These are phyloP conservation scores for Deilephila elpenor DNA, from an alignment of 2,888 invertebrate species.

Conservation along the genomic window DNA sequence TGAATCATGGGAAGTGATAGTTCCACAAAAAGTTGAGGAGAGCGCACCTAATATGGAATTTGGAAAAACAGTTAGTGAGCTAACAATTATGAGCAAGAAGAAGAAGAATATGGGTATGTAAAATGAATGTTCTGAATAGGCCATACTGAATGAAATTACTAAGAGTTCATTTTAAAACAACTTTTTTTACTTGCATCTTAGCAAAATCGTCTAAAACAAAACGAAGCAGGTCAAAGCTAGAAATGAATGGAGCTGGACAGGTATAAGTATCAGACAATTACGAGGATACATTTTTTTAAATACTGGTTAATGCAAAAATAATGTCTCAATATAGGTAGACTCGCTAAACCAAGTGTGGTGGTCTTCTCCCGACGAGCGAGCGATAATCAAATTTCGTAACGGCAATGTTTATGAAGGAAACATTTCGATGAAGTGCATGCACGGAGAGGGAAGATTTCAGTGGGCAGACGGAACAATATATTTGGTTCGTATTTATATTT, in stretches of 20 bases:
- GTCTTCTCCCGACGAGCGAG: slow-evolving; percentile 74
- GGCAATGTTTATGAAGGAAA: slow-evolving; percentile 84
- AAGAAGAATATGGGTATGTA: slow-evolving; percentile 51
- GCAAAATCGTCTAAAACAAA: slow-evolving; percentile 56
- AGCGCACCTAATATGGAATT: slow-evolving; percentile 45
- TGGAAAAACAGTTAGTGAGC: slow-evolving; percentile 58
- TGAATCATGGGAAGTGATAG: slow-evolving; percentile 68
- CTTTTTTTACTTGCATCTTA: slow-evolving; percentile 34
- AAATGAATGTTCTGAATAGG: background rate
- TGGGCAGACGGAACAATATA: slow-evolving; percentile 86
- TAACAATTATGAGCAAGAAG: slow-evolving; percentile 56
- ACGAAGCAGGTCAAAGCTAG: slow-evolving; percentile 59
- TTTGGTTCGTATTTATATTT: slow-evolving; percentile 62
- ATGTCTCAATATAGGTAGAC: slow-evolving; percentile 46
- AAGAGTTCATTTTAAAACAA: background rate
- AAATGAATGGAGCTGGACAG: slow-evolving; percentile 49
- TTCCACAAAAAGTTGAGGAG: slow-evolving; percentile 52
- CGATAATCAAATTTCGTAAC: slow-evolving; percentile 81
- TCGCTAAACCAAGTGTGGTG: slow-evolving; percentile 58
- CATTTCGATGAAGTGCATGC: slow-evolving; percentile 82
- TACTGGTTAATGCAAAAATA: background rate
- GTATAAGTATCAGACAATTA: slow-evolving; percentile 39
- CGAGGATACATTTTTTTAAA: background rate
- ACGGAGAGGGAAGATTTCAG: slow-evolving; percentile 83
- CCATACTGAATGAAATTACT: background rate